These are phyloP conservation scores for Aplochiton taeniatus DNA, from an alignment of 2,797 vertebrate genomes.

Conservation along the genomic window DNA sequence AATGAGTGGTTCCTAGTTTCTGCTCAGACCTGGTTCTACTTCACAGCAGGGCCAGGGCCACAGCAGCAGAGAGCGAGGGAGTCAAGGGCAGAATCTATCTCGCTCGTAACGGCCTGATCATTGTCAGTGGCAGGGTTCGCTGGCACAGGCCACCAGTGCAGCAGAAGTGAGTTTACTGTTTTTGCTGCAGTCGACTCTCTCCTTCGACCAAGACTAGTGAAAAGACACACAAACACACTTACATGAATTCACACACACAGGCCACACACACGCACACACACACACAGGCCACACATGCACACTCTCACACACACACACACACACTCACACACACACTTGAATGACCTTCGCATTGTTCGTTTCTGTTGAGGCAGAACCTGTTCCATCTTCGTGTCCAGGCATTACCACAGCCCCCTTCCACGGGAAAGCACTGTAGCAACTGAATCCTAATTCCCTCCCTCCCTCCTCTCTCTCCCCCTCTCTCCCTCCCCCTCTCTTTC, in stretches of 20 bases:
- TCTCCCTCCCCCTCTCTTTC: not conserved
- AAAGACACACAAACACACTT: not conserved
- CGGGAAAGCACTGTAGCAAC: not conserved
- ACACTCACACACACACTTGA: not conserved
- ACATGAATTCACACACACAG: not conserved
- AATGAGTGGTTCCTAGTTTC: not conserved
- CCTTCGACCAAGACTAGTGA: not conserved
- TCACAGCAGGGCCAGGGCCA: conserved; percentile 1
- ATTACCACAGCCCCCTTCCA: not conserved
- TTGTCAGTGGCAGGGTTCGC: conserved; percentile 5
- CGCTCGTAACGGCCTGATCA: not conserved
- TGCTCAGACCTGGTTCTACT: not conserved
- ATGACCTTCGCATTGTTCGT: not conserved
- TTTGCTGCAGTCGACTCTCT: conserved; percentile 5
- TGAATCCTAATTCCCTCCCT: not conserved
- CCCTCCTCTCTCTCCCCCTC: conserved; percentile 14
- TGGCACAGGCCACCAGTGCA: not conserved
- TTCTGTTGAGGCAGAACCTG: not conserved
- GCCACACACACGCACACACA: not conserved
- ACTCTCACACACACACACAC: not conserved
- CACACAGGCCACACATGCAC: not conserved
- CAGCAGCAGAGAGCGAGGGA: not conserved
- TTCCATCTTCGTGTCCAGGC: not conserved
- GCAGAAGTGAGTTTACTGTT: conserved; percentile 3
- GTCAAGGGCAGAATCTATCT: not conserved